These are phyloP conservation scores for Hemithea aestivaria DNA, from an alignment of 2,888 invertebrate species.

Conservation along the genomic window DNA sequence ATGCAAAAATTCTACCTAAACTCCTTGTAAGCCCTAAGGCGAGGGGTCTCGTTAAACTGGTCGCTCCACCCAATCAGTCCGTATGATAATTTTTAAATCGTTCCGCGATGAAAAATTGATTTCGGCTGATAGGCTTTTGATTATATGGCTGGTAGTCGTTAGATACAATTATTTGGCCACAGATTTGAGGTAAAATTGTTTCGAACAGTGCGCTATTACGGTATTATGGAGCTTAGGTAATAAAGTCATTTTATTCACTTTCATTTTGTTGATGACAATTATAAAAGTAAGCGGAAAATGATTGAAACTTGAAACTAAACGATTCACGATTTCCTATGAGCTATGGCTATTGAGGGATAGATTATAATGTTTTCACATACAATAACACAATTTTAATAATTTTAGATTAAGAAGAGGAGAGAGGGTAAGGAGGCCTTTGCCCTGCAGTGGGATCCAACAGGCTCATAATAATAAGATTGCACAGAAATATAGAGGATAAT, in stretches of 20 bases:
- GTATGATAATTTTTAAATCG: conserved; percentile 75
- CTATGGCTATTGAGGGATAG: no score
- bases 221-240: conserved; percentile 25
- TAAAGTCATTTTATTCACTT: conserved; percentile 28
- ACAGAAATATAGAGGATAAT: no score
- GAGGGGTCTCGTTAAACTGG: conserved; percentile 39
- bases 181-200: conserved; percentile 39
- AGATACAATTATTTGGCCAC: conserved; percentile 68
- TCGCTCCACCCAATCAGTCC: conserved; percentile 36
- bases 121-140: conserved; percentile 73
- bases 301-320: no score
- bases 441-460: no score
- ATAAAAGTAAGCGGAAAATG: no score
- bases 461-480: no score
- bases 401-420: no score
- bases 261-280: conserved; percentile 4
- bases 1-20: no score
- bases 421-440: no score
- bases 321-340: no score
- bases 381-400: no score
- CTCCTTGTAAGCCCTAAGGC: conserved; percentile 10
- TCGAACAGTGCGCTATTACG: conserved; percentile 39
- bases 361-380: no score
- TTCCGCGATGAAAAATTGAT: conserved; percentile 72
- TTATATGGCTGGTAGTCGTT: conserved; percentile 66